Conservation (phyloP, 2,797 vertebrate genomes). For the Propithecus deckenii region DNA sequence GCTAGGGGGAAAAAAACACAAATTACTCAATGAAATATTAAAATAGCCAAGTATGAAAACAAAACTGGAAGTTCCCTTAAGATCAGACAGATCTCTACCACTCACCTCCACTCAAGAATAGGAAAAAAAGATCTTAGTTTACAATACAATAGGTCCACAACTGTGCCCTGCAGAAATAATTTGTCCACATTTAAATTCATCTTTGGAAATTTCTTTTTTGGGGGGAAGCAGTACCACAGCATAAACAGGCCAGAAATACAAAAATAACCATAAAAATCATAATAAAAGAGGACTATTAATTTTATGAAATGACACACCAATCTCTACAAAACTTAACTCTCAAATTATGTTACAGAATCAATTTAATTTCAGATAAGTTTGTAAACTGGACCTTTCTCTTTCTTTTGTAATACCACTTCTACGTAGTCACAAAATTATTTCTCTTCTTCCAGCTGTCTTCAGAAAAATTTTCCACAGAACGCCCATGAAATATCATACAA, state of each 20-base stretch:
- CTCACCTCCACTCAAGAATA: background rate
- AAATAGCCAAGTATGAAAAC: conserved; percentile 23
- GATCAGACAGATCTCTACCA: background rate
- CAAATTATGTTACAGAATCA: conserved; percentile 43
- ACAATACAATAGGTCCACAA: background rate
- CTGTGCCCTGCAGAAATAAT: background rate
- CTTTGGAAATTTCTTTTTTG: background rate
- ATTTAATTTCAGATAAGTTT: conserved; percentile 13
- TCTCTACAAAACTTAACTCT: conserved; percentile 38
- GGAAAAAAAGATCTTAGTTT: conserved; percentile 15
- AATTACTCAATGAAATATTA: conserved; percentile 34
- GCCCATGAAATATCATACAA: conserved; percentile 7
- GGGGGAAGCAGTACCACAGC: background rate
- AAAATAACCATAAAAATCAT: conserved; percentile 37
- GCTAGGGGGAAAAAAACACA: background rate
- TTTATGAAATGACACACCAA: conserved; percentile 48
- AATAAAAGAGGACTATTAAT: conserved; percentile 21
- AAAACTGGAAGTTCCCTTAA: conserved; percentile 34
- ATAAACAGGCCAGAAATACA: conserved; percentile 14
- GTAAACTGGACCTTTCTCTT: conserved; percentile 46
- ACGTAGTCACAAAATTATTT: conserved; percentile 32
- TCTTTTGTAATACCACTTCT: conserved; percentile 36
- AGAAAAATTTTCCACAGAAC: background rate
- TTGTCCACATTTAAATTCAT: conserved; percentile 34
- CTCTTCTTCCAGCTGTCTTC: background rate